phyloP scores from a whole-genome alignment of 2,888 invertebrate species.

The Heteropelma amictum region DNA sequence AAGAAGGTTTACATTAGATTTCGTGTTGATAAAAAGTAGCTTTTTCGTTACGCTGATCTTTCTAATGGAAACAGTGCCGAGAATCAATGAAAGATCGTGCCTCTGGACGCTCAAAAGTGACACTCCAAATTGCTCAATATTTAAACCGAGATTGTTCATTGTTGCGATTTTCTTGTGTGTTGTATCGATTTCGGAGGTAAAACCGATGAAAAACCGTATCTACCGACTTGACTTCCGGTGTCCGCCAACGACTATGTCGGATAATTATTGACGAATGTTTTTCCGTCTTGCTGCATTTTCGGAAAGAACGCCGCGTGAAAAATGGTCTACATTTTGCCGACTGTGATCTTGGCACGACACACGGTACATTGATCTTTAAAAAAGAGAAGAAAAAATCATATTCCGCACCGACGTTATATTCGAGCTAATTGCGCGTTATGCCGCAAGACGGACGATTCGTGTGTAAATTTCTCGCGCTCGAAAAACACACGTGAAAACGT shows the following conservation, averaged over 20 bases:
- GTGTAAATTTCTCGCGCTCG: conserved; percentile 37
- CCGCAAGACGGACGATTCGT: conserved; percentile 55
- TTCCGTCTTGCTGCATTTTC: conserved; percentile 56
- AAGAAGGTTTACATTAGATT: conserved; percentile 76
- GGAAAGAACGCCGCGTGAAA: no score
- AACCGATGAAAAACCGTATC: conserved; percentile 27
- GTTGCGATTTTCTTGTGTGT: neutral
- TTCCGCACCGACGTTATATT: neutral
- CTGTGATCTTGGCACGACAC: no score
- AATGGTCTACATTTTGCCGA: no score
- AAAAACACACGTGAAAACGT: conserved; percentile 52
- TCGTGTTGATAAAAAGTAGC: conserved; percentile 64
- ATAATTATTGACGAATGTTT: conserved; percentile 29
- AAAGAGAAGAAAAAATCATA: neutral
- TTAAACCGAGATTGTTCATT: conserved; percentile 28
- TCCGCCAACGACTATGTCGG: conserved; percentile 50
- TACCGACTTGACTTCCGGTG: conserved; percentile 50
- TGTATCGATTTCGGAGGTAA: conserved; percentile 36
- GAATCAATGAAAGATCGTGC: conserved; percentile 49
- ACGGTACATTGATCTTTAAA: no score
- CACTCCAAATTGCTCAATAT: conserved; percentile 46
- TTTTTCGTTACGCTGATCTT: conserved; percentile 51
- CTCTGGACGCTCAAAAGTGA: conserved; percentile 45
- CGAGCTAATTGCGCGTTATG: conserved; percentile 7
- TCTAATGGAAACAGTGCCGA: conserved; percentile 48